These are phyloP conservation scores for Perognathus longimembris DNA, from an alignment of 2,113 vertebrate species.

Conservation along the genomic window DNA sequence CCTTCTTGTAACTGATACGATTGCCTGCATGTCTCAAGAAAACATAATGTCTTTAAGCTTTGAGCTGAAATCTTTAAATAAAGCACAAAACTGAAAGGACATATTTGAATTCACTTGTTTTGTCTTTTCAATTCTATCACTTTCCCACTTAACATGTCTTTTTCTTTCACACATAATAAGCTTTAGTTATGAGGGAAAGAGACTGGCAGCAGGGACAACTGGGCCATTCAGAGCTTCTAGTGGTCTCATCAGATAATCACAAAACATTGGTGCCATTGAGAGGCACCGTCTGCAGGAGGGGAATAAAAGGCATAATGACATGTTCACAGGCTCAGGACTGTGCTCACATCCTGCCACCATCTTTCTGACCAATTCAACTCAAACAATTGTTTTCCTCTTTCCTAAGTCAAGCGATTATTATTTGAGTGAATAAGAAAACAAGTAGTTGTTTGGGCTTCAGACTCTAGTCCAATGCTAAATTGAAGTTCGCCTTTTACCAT, in stretches of 20 bases:
- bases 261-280: slow-evolving; percentile 59
- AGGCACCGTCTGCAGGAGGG: neutral
- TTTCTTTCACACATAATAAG: slow-evolving; percentile 70
- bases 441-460: slow-evolving; percentile 58
- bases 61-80: slow-evolving; percentile 50
- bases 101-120: slow-evolving; percentile 72
- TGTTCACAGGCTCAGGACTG: neutral
- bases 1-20: slow-evolving; percentile 67
- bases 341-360: neutral
- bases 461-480: neutral
- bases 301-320: neutral
- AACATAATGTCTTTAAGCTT: slow-evolving; percentile 61
- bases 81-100: slow-evolving; percentile 76
- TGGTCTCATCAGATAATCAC: slow-evolving; percentile 78
- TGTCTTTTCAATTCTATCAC: slow-evolving; percentile 70
- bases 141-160: slow-evolving; percentile 57
- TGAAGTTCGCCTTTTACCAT: slow-evolving; percentile 46
- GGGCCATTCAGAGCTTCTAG: slow-evolving; percentile 67
- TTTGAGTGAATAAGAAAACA: slow-evolving; percentile 46
- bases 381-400: slow-evolving; percentile 66
- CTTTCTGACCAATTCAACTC: slow-evolving; percentile 38
- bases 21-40: slow-evolving; percentile 70
- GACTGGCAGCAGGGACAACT: slow-evolving; percentile 65
- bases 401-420: slow-evolving; percentile 37
- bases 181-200: slow-evolving; percentile 65